A percentile compares a stretch with the other conserved stretches of the same genome.
phyloP scores from a whole-genome alignment of 2,797 vertebrate genomes.

The Acipenser ruthenus region DNA sequence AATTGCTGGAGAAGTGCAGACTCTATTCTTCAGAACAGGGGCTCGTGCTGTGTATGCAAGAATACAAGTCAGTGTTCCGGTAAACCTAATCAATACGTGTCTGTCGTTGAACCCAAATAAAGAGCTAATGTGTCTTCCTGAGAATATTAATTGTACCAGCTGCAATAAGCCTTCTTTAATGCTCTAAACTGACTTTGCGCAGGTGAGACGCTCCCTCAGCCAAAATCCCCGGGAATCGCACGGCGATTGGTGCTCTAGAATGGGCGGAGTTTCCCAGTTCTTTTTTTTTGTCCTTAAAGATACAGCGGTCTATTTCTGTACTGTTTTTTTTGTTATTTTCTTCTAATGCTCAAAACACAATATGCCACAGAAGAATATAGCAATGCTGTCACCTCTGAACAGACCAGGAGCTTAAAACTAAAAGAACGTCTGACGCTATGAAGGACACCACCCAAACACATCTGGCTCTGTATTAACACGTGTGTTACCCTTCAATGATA shows the following conservation, averaged over 20 bases:
- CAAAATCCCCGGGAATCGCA: constrained; percentile 58
- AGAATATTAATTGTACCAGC: constrained; percentile 50
- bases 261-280: constrained; percentile 44
- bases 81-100: constrained; percentile 21
- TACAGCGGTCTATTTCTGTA: no score
- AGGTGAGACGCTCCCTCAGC: constrained; percentile 66
- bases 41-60: constrained; percentile 5
- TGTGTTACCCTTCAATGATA: no score
- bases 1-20: constrained; percentile 31
- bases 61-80: not conserved
- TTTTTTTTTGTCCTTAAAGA: constrained; percentile 20
- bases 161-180: constrained; percentile 31
- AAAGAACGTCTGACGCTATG: no score
- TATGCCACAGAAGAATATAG: no score
- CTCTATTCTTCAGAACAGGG: not conserved
- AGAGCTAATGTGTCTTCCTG: constrained; percentile 27
- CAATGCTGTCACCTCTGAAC: no score
- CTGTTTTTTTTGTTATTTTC: no score
- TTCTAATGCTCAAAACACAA: no score
- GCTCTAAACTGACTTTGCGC: constrained; percentile 54
- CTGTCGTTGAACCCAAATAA: constrained; percentile 26
- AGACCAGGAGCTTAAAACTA: no score
- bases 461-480: no score
- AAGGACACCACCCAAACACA: no score
- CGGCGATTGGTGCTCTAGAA: constrained; percentile 25